Conservation (phyloP, 2,888 invertebrate genomes). For the Agrilus biguttatus region DNA sequence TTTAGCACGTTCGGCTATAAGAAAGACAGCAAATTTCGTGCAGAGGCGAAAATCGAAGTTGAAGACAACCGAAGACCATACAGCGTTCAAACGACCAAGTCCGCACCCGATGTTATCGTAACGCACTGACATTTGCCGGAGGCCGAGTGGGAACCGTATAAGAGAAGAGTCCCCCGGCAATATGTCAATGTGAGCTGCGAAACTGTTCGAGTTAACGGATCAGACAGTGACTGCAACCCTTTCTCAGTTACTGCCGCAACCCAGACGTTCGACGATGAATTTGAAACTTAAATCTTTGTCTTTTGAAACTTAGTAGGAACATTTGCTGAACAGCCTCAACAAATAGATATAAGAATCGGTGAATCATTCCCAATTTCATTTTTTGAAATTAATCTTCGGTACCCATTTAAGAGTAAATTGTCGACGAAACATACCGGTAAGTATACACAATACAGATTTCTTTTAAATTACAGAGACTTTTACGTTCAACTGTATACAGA, state of each 20-base stretch:
- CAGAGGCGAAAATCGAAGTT: slow-evolving; percentile 48
- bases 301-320: no score
- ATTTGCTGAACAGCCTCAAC: no score
- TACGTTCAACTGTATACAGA: no score
- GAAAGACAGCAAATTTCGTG: slow-evolving; percentile 34
- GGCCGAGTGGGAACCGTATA: slow-evolving; percentile 50
- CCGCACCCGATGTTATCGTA: slow-evolving; percentile 82
- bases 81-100: slow-evolving; percentile 73
- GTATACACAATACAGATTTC: no score
- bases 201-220: slow-evolving; percentile 18
- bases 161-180: slow-evolving; percentile 39
- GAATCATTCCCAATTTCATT: no score
- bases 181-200: not conserved
- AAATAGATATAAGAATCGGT: no score
- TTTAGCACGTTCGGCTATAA: slow-evolving; percentile 44
- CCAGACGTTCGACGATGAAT: slow-evolving; percentile 19
- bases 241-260: slow-evolving; percentile 11
- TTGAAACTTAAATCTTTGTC: no score
- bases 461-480: no score
- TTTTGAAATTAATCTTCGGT: no score
- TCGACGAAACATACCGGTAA: no score
- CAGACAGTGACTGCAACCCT: not conserved
- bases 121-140: slow-evolving; percentile 60
- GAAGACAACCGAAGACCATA: slow-evolving; percentile 45
- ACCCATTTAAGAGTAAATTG: no score